These are phyloP conservation scores for Gobio gobio DNA, from an alignment of 2,113 vertebrate genomes.

Conservation along the genomic window DNA sequence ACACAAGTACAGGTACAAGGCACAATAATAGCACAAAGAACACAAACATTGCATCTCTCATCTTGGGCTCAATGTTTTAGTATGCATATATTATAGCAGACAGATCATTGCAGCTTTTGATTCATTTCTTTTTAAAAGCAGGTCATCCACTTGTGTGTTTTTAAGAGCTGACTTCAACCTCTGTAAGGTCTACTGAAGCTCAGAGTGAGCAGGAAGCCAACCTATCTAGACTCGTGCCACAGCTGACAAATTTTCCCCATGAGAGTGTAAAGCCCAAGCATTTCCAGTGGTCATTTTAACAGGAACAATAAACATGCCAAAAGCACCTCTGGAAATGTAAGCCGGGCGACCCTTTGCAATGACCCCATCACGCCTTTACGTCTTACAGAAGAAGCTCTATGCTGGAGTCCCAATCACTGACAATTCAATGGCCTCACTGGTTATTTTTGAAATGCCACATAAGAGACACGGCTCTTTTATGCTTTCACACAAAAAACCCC, in stretches of 20 bases:
- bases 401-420: constrained; percentile 42
- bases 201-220: constrained; percentile 25
- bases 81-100: neutral
- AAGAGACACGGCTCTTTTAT: constrained; percentile 26
- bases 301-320: constrained; percentile 64
- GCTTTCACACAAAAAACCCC: constrained; percentile 2
- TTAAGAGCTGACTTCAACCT: neutral
- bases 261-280: constrained; percentile 19
- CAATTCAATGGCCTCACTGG: constrained; percentile 41
- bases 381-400: constrained; percentile 49
- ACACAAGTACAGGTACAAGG: no score
- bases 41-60: no score
- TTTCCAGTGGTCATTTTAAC: constrained; percentile 53
- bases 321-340: constrained; percentile 54
- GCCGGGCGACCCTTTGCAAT: constrained; percentile 29
- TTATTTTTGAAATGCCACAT: constrained; percentile 67
- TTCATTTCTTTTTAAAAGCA: neutral
- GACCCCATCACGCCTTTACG: constrained; percentile 55
- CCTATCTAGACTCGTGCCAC: constrained; percentile 34
- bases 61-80: no score
- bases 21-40: no score
- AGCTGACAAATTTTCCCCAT: constrained; percentile 28
- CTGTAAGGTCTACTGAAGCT: constrained; percentile 20
- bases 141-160: neutral
- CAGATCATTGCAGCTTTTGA: neutral